A percentile compares a stretch with the other conserved stretches of the same genome.
Conservation (phyloP, 1,140 invertebrate species). For the Odontomachus brunneus region DNA sequence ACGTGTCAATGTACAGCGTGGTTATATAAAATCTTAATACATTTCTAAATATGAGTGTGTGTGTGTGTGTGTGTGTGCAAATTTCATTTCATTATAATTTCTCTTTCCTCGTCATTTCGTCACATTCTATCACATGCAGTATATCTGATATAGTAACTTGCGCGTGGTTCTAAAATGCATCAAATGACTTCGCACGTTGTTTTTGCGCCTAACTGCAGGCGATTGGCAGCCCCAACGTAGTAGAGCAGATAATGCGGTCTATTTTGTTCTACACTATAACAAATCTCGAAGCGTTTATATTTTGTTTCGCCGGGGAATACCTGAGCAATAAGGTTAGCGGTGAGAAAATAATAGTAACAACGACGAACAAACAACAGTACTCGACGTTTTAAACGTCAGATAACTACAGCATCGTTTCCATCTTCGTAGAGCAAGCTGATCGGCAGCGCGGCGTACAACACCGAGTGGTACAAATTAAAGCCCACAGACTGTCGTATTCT, state of each 20-base stretch:
- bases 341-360: background rate
- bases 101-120: too few relatives aligned
- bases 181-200: too few relatives aligned
- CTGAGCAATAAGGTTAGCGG: conserved; percentile 6
- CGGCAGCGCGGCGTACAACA: background rate
- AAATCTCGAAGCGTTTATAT: conserved; percentile 54
- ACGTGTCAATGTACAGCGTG: too few relatives aligned
- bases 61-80: too few relatives aligned
- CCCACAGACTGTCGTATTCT: conserved; percentile 20
- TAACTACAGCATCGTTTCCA: background rate
- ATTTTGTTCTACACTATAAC: conserved; percentile 37
- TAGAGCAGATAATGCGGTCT: background rate
- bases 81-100: too few relatives aligned
- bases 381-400: too few relatives aligned
- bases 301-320: conserved; percentile 57
- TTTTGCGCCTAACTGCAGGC: conserved; percentile 11
- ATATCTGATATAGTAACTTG: too few relatives aligned
- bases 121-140: too few relatives aligned
- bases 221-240: background rate
- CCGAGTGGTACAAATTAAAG: conserved; percentile 55
- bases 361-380: too few relatives aligned
- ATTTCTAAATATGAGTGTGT: too few relatives aligned
- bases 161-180: too few relatives aligned
- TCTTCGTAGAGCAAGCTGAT: conserved; percentile 45
- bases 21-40: too few relatives aligned